Conservation (phyloP, 2,797 vertebrate species). For the Typhlichthys eigenmanni region DNA sequence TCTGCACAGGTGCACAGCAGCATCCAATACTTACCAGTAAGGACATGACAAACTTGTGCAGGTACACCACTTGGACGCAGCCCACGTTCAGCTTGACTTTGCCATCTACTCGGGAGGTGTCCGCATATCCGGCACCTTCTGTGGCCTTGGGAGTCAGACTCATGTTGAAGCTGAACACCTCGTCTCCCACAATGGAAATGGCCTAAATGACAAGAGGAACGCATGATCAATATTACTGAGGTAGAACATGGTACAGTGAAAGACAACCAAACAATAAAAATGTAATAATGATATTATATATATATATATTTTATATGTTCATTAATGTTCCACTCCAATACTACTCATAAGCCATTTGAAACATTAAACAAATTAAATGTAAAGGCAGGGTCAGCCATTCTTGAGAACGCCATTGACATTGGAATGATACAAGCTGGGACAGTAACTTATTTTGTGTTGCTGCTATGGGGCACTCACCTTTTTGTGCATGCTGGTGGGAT, state of each 20-base stretch:
- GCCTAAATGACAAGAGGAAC: slow-evolving; percentile 69
- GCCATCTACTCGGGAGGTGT: slow-evolving; percentile 89
- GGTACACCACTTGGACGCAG: slow-evolving; percentile 92
- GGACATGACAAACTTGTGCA: slow-evolving; percentile 92
- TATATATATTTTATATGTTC: no score
- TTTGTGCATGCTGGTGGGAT: slow-evolving; percentile 86
- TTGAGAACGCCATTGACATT: no score
- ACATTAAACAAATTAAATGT: no score
- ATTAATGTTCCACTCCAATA: no score
- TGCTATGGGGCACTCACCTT: slow-evolving; percentile 77
- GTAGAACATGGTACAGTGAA: not conserved
- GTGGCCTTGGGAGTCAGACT: slow-evolving; percentile 89
- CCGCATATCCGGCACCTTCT: slow-evolving; percentile 82
- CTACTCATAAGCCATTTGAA: no score
- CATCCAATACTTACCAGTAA: slow-evolving; percentile 83
- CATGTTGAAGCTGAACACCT: slow-evolving; percentile 92
- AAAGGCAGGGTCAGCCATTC: no score
- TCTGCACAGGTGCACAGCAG: not conserved
- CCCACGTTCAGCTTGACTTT: slow-evolving; percentile 88
- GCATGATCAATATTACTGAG: not conserved
- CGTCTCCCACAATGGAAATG: slow-evolving; percentile 91
- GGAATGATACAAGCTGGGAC: no score
- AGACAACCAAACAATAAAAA: no score
- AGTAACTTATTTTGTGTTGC: no score
- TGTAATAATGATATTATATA: no score